Percentiles rank a stretch among this genome's conserved stretches.
phyloP scores from a whole-genome alignment of 2,888 invertebrate species.

The Campoletis raptor region DNA sequence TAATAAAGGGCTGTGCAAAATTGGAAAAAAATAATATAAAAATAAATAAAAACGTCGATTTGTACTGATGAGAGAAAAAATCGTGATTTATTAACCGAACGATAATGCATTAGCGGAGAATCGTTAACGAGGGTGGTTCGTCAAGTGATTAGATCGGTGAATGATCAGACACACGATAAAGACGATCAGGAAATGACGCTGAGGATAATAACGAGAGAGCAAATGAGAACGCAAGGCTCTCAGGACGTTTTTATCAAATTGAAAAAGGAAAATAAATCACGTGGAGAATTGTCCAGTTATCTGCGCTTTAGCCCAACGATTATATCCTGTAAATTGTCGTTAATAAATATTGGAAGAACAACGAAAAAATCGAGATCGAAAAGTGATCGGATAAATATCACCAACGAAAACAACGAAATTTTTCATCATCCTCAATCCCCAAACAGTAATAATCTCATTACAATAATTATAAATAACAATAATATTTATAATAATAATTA shows the following conservation, averaged over 20 bases:
- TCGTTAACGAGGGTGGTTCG: background rate
- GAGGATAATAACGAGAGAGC: conserved; percentile 26
- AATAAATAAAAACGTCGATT: too few species aligned
- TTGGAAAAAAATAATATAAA: background rate
- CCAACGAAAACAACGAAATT: conserved; percentile 59
- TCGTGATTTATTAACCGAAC: background rate
- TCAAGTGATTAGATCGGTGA: conserved; percentile 21
- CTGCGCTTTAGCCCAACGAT: background rate
- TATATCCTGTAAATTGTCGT: background rate
- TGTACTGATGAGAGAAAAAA: background rate
- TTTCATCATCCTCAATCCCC: conserved; percentile 20
- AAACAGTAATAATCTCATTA: conserved; percentile 14
- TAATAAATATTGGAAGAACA: background rate
- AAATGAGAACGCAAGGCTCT: conserved; percentile 41
- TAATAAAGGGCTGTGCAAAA: background rate
- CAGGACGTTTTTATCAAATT: background rate
- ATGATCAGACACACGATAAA: conserved; percentile 17
- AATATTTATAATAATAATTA: conserved; percentile 10
- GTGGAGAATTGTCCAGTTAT: conserved; percentile 18
- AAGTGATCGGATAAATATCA: conserved; percentile 26
- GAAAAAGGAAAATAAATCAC: conserved; percentile 22
- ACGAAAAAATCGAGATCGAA: conserved; percentile 30
- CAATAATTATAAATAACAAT: background rate
- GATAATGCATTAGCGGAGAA: background rate
- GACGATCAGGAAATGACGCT: conserved; percentile 64